Base-by-base conservation (phyloP, 2,113 vertebrate genomes). In the Engystomops pustulosus region DNA sequence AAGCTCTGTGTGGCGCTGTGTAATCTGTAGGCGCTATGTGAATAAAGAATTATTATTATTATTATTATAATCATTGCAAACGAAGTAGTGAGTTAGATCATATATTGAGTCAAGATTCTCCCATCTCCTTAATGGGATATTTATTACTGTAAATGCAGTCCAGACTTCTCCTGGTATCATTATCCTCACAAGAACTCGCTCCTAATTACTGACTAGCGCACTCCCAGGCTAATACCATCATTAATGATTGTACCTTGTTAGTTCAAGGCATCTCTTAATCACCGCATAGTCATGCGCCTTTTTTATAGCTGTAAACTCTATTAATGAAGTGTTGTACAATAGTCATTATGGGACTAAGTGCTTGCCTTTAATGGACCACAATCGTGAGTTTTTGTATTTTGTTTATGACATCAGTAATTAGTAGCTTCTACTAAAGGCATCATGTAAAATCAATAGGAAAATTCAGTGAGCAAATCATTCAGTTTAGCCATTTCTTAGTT, bases 201-300 rank as follows among this genome's bases (percentile, higher is more conserved):
- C 8, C 6, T 41, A 69, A 69, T 69, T 69, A 69, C 67, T n/a
- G 67, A n/a, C 8, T 23, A 1, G 8, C 20, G 34, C n/a, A 12
- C 18, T 41, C 36, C 18, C 67, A 38, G 67, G 20, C 67, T 69
- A 41, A 69, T 69, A 41, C 36, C 34, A 41, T 41, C 17, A 69
- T 65, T 65, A 65, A 65, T 41, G 32, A 41, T 38, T 69, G 30
- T 17, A 68, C 30, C 65, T 68, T 68, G 65, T 68, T 68, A 68
- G 65, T 68, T 68, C 32, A 68, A 68, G 17, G 34, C 18, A 20
- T 36, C 34, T 36, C 15, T 41, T 41, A 69, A 12, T 69, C 18
- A 41, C 34, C 6, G 20, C 67, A 69, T 69, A 69, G 17, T 69
- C 20, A 69, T 38, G 41, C 20, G 41, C 9, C 1, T n/a, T 69